Percentiles rank a stretch among this genome's conserved stretches.
Evolutionary conservation across 1,140 invertebrate species (phyloP).

Genomic region (Conus ventricosus): DNA sequence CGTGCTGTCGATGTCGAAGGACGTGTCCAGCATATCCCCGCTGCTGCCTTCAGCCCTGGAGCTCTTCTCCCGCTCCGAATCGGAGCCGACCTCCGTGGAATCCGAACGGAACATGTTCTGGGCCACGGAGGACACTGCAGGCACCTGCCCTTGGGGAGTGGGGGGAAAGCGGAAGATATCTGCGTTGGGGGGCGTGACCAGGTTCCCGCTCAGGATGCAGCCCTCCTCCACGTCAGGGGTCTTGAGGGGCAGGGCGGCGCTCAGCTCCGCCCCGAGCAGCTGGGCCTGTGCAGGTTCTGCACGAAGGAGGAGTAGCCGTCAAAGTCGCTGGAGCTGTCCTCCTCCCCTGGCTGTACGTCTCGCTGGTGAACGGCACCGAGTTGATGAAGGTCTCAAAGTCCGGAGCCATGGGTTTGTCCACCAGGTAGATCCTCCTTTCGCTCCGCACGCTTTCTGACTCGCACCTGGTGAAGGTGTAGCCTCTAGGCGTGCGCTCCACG

Average conservation of each 20-base stretch:
- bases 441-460: conserved; percentile 3
- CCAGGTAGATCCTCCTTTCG: conserved; percentile 7
- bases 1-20: conserved; percentile 16
- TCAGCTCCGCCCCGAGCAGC: background rate
- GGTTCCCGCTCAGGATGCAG: conserved; percentile 19
- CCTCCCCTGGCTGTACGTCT: background rate
- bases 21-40: background rate
- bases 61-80: background rate
- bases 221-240: background rate
- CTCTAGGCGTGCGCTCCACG: background rate
- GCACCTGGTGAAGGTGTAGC: conserved; percentile 17
- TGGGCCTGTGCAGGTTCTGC: background rate
- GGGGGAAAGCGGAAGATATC: background rate
- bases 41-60: conserved; percentile 11
- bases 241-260: background rate
- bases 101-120: background rate
- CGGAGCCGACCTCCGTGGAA: background rate
- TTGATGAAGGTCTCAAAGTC: conserved; percentile 29
- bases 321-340: background rate
- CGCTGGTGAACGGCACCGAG: conserved; percentile 6
- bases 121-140: conserved; percentile 1
- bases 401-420: conserved; percentile 19
- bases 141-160: background rate
- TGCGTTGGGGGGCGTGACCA: background rate
- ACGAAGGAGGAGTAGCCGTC: conserved; percentile 26